Percentiles rank a stretch among this genome's conserved stretches.
These are phyloP conservation scores for Pseudomyrmex pallidus DNA, from an alignment of 1,140 invertebrate species.

Conservation along the genomic window DNA sequence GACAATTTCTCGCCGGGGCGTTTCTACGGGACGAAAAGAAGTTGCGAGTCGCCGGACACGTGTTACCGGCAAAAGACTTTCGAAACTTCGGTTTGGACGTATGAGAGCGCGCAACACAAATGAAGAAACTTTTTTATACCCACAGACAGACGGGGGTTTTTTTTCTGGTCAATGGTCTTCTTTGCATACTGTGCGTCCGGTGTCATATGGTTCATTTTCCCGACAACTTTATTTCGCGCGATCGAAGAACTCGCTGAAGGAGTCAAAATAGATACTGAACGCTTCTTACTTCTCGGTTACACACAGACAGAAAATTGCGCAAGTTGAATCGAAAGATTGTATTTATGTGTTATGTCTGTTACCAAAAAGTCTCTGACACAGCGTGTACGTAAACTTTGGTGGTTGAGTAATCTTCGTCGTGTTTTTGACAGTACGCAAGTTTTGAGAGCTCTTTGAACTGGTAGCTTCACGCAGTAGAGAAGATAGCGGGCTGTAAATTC, in stretches of 20 bases:
- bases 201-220: neutral
- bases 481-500: constrained; percentile 57
- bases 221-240: neutral
- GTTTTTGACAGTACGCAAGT: constrained; percentile 33
- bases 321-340: neutral
- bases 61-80: constrained; percentile 48
- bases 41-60: constrained; percentile 52
- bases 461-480: constrained; percentile 25
- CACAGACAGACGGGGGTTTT: constrained; percentile 28
- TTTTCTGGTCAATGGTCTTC: constrained; percentile 10
- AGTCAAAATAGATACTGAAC: too few species aligned
- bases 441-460: constrained; percentile 41
- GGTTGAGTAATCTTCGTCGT: constrained; percentile 20
- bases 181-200: constrained; percentile 38
- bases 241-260: neutral
- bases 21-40: constrained; percentile 42
- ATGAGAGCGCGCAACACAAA: constrained; percentile 56
- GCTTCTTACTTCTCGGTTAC: neutral
- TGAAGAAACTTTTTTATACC: constrained; percentile 69
- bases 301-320: neutral
- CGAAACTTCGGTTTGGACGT: constrained; percentile 48
- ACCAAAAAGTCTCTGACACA: neutral
- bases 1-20: constrained; percentile 45
- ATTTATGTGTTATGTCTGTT: too few species aligned
- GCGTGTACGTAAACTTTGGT: neutral